These are phyloP conservation scores for Heliconius ismenius DNA, from an alignment of 2,888 invertebrate species.

Conservation along the genomic window DNA sequence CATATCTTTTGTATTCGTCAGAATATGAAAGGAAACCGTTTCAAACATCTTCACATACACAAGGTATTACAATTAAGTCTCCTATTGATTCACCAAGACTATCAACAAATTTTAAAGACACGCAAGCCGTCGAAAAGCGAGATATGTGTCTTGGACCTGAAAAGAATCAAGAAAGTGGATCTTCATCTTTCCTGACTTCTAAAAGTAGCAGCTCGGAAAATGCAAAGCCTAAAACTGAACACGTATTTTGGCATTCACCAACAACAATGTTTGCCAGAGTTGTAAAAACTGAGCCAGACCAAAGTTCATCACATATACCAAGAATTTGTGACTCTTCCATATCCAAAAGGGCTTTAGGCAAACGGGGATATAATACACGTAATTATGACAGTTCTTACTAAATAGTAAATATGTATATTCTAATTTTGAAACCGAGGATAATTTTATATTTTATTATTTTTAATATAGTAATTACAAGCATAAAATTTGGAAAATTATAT, in stretches of 20 bases:
- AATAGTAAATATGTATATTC: not conserved
- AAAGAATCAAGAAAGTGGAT: conserved; percentile 37
- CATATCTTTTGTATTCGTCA: conserved; percentile 58
- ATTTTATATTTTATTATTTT: not conserved
- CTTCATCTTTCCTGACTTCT: conserved; percentile 47
- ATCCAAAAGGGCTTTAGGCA: conserved; percentile 38
- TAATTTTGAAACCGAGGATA: not conserved
- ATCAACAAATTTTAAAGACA: not conserved
- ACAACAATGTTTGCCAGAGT: conserved; percentile 50
- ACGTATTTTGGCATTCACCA: conserved; percentile 48
- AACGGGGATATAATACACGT: conserved; percentile 54
- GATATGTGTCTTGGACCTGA: conserved; percentile 9
- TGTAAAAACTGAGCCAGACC: conserved; percentile 17
- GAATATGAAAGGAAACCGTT: conserved; percentile 30
- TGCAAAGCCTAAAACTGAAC: conserved; percentile 26
- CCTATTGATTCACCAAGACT: conserved; percentile 1
- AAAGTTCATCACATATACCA: conserved; percentile 17
- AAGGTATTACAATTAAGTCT: not conserved
- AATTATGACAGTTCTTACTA: conserved; percentile 32
- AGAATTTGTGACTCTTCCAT: conserved; percentile 10
- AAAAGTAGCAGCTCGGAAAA: conserved; percentile 40
- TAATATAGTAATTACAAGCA: not conserved
- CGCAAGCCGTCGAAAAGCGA: conserved; percentile 6
- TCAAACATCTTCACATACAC: conserved; percentile 13
- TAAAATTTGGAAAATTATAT: not conserved